Percentiles rank a stretch among this genome's conserved stretches.
Conservation (phyloP, 2,888 invertebrate species). For the Portevinia maculata region DNA sequence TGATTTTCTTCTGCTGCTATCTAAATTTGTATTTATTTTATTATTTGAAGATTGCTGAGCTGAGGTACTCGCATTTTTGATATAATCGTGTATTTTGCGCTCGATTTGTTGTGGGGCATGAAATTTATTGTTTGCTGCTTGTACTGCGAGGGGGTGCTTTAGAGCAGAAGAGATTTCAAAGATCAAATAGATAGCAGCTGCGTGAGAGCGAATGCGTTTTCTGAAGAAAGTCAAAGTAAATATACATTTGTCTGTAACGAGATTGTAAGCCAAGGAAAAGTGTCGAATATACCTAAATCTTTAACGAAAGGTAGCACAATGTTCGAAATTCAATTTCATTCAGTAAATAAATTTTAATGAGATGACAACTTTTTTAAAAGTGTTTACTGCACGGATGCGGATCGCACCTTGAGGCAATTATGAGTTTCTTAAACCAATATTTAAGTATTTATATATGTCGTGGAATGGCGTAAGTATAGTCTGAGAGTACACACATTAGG, state of each 20-base stretch:
- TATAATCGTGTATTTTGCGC: constrained; percentile 67
- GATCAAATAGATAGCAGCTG: constrained; percentile 60
- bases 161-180: constrained; percentile 22
- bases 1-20: constrained; percentile 35
- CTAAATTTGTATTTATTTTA: constrained; percentile 61
- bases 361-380: constrained; percentile 8
- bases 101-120: constrained; percentile 65
- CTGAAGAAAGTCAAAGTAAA: constrained; percentile 44
- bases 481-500: too few relatives aligned
- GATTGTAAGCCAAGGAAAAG: constrained; percentile 26
- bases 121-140: constrained; percentile 53
- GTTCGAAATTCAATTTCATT: constrained; percentile 50
- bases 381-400: constrained; percentile 14
- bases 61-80: constrained; percentile 39
- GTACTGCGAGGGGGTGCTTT: constrained; percentile 46
- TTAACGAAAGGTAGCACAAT: constrained; percentile 8
- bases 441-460: background rate
- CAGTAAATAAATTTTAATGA: constrained; percentile 58
- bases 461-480: too few relatives aligned
- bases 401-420: constrained; percentile 11
- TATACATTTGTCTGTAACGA: constrained; percentile 23
- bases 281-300: constrained; percentile 16
- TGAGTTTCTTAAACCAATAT: background rate
- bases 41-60: constrained; percentile 50
- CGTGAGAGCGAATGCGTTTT: constrained; percentile 31